Evolutionary conservation across 2,113 vertebrate genomes (phyloP), one percentile per base, ranked within the genome.

Genomic region (Ibidorhyncha struthersii): DNA sequence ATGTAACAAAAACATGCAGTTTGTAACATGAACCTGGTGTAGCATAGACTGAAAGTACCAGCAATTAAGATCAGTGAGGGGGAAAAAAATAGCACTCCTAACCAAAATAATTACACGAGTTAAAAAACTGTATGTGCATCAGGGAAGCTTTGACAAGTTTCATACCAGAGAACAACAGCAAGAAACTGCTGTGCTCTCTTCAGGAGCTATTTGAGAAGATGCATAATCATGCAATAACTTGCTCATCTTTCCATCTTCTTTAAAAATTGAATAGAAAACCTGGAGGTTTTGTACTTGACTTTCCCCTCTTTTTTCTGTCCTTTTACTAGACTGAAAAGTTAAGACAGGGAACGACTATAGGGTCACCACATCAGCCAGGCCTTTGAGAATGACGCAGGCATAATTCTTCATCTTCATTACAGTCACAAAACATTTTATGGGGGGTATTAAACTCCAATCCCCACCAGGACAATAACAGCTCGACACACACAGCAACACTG

Each of bases 401-500:
- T 6, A 21, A 26, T 80, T 80, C 66, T 7, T 15, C 8, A 7
- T 5, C 32, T 40, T 14, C 23, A 50, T 59, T 71, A 66, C 15
- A 26, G 20, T 69, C 80, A 58, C 1, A 0, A 6, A n/a, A 30
- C 3, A 1, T 52, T 89, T 88, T 34, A 47, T 17, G 26, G 12
- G 36, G 30, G 30, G 10, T 61, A 38, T 40, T 19, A 9, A 91
- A 40, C 13, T 32, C 41, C 32, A 2, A 0, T 6, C 20, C 16
- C 45, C 36, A 30, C 13, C 86, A 43, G 62, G 36, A 29, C 55
- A 74, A 34, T 0, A 18, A 11, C 59, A 36, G 50, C 25, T 15
- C 36, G 77, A 17, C 12, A 30, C 4, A 12, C 8, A 10, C 1
- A 65, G 5, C 55, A 74, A 14, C 8, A 4, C 0, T 7, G 30